Evolutionary conservation across 2,113 vertebrate genomes (phyloP).

Genomic region (Columba janthina): DNA sequence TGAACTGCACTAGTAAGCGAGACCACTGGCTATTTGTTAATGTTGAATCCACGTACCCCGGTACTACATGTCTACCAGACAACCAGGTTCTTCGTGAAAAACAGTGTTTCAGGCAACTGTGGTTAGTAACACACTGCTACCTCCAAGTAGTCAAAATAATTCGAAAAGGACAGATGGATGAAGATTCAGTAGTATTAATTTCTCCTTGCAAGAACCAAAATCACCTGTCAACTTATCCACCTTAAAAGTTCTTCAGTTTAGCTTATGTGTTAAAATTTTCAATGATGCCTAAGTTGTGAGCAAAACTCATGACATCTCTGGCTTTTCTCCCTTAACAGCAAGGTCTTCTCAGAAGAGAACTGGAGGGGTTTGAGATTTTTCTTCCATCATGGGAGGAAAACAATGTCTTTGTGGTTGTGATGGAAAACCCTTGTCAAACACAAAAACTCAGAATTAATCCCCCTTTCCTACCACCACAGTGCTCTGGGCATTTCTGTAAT

Average conservation of each 20-base stretch:
- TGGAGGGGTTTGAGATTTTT: neutral
- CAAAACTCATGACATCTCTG: neutral
- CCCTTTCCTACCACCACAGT: neutral
- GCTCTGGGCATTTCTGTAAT: neutral
- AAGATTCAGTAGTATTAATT: neutral
- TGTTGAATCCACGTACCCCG: neutral
- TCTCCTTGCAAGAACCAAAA: neutral
- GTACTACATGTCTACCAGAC: neutral
- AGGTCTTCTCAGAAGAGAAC: neutral
- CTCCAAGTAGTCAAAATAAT: neutral
- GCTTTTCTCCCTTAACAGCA: neutral
- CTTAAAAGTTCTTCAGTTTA: neutral
- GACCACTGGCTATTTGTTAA: neutral
- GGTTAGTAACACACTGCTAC: neutral
- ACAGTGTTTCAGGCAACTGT: neutral
- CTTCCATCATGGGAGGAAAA: neutral
- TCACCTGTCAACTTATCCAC: neutral
- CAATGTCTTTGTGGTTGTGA: neutral
- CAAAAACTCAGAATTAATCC: neutral
- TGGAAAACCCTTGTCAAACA: neutral
- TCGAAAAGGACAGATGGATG: neutral
- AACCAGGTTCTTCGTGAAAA: neutral
- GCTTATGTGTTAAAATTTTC: neutral
- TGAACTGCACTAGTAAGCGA: fast-evolving
- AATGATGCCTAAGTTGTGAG: neutral